Evolutionary conservation across 2,888 invertebrate species (phyloP), one percentile per base, ranked within the genome.

Genomic region (Coremacera marginata): DNA sequence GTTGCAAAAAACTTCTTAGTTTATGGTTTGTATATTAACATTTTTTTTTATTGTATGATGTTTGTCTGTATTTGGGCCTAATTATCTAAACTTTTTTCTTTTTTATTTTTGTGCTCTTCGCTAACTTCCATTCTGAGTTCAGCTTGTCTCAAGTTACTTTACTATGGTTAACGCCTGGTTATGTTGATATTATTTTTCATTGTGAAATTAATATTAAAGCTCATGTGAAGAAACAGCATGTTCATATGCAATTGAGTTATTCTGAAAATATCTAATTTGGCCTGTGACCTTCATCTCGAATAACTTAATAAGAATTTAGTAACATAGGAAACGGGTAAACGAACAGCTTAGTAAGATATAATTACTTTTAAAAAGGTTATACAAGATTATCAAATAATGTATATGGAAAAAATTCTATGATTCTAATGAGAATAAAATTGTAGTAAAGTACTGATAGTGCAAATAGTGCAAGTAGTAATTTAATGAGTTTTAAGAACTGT

Each of bases 221-320:
- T 19, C 9, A 22, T 37, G 37, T 37, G 37, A 8, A 37, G 57
- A 19, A 27, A 22, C 14, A 55, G 11, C 14, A 55, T n/a, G n/a
- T n/a, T n/a, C n/a, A n/a, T n/a, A n/a, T n/a, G 55, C 19, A 55
- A 22, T 19, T 22, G 55, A 27, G 25, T 44, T 11, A 1, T 44
- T 60, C 25, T 60, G 25, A 27, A 78, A 71, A 79, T 75, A 74
- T 75, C 76, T 78, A 76, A 77, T 68, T 81, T 77, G 75, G 70
- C 79, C 51, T 75, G 79, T 77, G 77, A 79, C 79, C 81, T 80
- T 80, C 79, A 75, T 51, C 75, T 60, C 31, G 31, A 57, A 68
- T 62, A 74, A 78, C 68, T 78, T 75, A 65, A 67, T 67, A 37
- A 55, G 27, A 27, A 73, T 60, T 63, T 19, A 51, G 62, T n/a